phyloP scores from a whole-genome alignment of 1,140 invertebrate genomes.

The Cydia strobilella region DNA sequence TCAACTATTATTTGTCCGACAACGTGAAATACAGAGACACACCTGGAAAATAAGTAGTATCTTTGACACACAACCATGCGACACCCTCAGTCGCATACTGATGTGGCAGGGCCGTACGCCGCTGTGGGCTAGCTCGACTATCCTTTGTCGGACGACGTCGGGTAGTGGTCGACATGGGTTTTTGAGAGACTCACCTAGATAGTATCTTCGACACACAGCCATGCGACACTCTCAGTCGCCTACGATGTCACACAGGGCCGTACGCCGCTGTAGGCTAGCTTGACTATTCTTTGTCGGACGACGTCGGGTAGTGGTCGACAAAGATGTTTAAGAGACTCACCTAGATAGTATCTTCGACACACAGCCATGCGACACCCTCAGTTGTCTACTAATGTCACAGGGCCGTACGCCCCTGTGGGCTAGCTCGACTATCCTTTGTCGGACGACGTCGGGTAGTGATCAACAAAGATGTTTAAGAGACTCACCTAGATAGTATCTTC shows the following conservation, averaged over 20 bases:
- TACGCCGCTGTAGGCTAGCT: too few relatives aligned
- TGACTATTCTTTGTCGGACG: too few relatives aligned
- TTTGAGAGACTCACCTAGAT: too few relatives aligned
- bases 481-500: constrained; percentile 96
- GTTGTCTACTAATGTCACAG: constrained; percentile 95
- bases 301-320: too few relatives aligned
- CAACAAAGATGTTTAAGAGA: constrained; percentile 63
- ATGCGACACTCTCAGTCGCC: too few relatives aligned
- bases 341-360: constrained; percentile 97
- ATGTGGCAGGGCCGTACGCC: constrained; percentile 97
- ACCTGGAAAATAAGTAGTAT: constrained; percentile 93
- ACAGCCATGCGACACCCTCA: constrained; percentile 95
- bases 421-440: too few relatives aligned
- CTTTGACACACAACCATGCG: constrained; percentile 75
- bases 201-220: too few relatives aligned
- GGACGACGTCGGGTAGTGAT: constrained; percentile 90
- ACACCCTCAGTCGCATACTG: constrained; percentile 93
- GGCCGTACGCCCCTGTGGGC: constrained; percentile 97
- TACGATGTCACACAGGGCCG: too few relatives aligned
- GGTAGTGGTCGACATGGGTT: too few relatives aligned
- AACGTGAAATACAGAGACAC: constrained; percentile 81
- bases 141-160: too few relatives aligned
- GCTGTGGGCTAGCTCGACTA: constrained; percentile 93
- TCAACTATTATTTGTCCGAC: constrained; percentile 47
- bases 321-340: too few relatives aligned